Evolutionary conservation across 1,140 invertebrate genomes (phyloP), one percentile per base, ranked within the genome.

Genomic region (Uloborus diversus): DNA sequence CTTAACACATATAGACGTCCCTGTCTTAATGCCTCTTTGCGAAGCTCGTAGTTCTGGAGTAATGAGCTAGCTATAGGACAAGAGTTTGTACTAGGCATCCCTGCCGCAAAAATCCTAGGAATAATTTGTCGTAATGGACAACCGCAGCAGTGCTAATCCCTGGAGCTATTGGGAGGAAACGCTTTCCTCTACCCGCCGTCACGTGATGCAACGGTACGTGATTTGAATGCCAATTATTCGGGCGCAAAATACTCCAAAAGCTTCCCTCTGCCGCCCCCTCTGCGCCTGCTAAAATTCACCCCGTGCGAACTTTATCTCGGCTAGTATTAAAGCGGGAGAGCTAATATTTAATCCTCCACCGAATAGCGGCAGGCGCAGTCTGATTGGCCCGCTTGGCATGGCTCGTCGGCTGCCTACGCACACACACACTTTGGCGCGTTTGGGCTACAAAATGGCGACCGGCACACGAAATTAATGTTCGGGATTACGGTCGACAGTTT

Each of bases 171-270:
- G 62, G 71, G 71, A 32, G 49, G 51, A 47, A 33, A 23, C n/a
- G 68, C 32, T 59, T 42, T 59, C 53, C 68, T 57, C 35, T 56
- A 49, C 51, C 30, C 49, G n/a, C 14, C 51, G 71, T 75, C 71
- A 64, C 71, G 71, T 64, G 57, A 30, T 75, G 35, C 71, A 37
- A 51, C 61, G 71, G 59, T 65, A 65, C 73, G 73, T 78, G 73
- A 78, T 78, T 78, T 78, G 73, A 78, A 65, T 78, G 62, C 73
- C 73, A 78, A 78, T 78, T 78, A 78, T 78, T 78, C 73, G 73
- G 30, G 73, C 73, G 62, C 73, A 78, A 66, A 66, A 78, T 78
- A 65, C 73, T 78, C 73, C 61, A 78, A 78, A 78, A n/a, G n/a
- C n/a, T n/a, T n/a, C n/a, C n/a, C n/a, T n/a, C n/a, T n/a, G n/a